Base-by-base conservation (phyloP, 2,797 vertebrate species). In the Poeciliopsis paucimaculata region DNA sequence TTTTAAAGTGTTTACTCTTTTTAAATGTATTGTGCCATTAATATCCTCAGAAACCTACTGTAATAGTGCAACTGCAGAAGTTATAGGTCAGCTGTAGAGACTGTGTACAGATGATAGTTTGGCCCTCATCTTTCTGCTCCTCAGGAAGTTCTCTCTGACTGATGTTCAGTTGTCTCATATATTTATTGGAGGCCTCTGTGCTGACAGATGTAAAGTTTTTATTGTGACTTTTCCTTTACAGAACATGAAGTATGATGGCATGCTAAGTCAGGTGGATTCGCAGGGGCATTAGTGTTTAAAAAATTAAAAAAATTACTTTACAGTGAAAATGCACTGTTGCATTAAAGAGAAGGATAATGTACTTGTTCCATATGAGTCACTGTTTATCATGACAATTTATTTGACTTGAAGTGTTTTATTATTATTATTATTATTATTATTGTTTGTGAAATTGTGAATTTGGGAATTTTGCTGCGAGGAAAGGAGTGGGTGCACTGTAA, bases 111-210 rank as follows among this genome's bases (percentile, higher is more conserved):
- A 89, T 82, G 79, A 91, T 77, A 75, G 20, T 20, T 4, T 70
- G 86, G 73, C 92, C 93, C 82, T 88, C 88, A 84, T 90, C 91
- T 95, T 95, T 91, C 94, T 95, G 92, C 89, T 90, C 88, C 81
- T 72, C 93, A 86, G 94, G 94, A 94, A 95, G 93, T 88, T 92
- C 89, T 88, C 87, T 93, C 91, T 88, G 94, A 96, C 95, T 96
- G 95, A 96, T 75, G 82, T 96, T 96, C 95, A 96, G 95, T 96
- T 96, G 93, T 93, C 88, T 90, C 81, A 88, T 92, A 93, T 95
- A 94, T 95, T 95, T 92, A 95, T 74, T 94, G 92, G 89, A 93
- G 84, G 94, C 93, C 92, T 95, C 92, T 94, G 93, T 93, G 91
- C 90, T 90, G 93, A 94, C 94, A 95, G 93, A 95, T 93, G 90